Evolutionary conservation across 2,113 vertebrate species (phyloP).

Genomic region (Ceyx cyanopectus): DNA sequence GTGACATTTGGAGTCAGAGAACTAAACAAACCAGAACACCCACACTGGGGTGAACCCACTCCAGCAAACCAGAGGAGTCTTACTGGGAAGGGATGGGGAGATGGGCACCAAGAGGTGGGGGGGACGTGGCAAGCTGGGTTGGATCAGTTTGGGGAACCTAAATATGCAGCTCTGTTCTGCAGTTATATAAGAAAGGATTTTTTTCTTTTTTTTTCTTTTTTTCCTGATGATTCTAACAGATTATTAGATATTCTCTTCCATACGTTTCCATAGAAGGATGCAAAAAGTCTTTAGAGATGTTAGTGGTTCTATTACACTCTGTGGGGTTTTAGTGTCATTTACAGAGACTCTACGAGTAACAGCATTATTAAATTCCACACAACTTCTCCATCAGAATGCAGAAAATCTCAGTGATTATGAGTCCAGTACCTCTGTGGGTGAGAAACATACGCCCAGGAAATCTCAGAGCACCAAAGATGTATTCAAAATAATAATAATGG

Average conservation of each 20-base stretch:
- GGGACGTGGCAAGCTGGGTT: not conserved
- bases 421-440: not conserved
- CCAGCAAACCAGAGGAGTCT: not conserved
- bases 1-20: not conserved
- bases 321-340: not conserved
- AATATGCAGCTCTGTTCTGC: not conserved
- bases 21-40: not conserved
- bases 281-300: not conserved
- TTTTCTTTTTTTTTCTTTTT: too few species aligned
- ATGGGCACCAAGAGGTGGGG: accelerated
- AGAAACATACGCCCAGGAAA: not conserved
- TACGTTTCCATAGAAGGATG: not conserved
- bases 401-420: not conserved
- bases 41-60: not conserved
- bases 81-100: not conserved
- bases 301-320: not conserved
- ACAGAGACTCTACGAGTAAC: not conserved
- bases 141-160: not conserved
- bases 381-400: not conserved
- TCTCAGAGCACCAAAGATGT: not conserved
- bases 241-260: not conserved
- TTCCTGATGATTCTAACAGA: not conserved
- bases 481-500: not conserved
- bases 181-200: not conserved
- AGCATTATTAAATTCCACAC: not conserved